Base-by-base conservation (phyloP, 2,888 invertebrate species). In the Lutraria lutraria region DNA sequence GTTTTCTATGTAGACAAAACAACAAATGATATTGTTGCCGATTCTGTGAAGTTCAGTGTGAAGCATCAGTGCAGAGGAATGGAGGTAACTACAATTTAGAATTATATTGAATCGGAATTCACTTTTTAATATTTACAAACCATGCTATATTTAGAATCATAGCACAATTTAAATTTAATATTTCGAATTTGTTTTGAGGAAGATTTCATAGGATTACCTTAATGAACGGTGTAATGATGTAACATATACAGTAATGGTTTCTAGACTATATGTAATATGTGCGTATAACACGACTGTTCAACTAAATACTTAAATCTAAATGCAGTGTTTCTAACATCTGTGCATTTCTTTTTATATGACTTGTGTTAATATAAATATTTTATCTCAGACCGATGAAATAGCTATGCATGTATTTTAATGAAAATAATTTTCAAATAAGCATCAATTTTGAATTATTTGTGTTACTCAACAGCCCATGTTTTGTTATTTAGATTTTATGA, bases 1-100 rank as follows among this genome's bases (percentile, higher is more conserved):
- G 90, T 81, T 21, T 88, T 87, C 79, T 90, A 85, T 80, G 80
- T 90, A n/a, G 81, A 84, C 52, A 88, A 79, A 53, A 21, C 2
- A 0, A 79, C 81, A 0, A n/a, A 79, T 29, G 86, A 81, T 31
- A 25, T 90, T 31, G 87, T 90, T 72, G 86, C 88, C 0, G 88
- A 88, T 81, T 88, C 88, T 4, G n/a, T 79, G 2, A 88, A 87
- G 76, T 87, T 90, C 63, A 76, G 85, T 1, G 63, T 90, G 15
- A 31, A 29, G 4, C 56, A 68, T n/a, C 68, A 79, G 43, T 90
- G 90, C 63, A 81, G 80, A 10, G 90, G 87, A 31, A 76, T 88
- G 29, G 88, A 86, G 86, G 90, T 90, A 88, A 85, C 34, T 52
- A 19, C 43, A 4, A 8, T 4, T 8, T 2, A 43, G 43, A 43